Percentiles rank a stretch among this genome's conserved stretches.
Conservation (phyloP, 2,797 vertebrate species). For the Leptoclinus maculatus region DNA sequence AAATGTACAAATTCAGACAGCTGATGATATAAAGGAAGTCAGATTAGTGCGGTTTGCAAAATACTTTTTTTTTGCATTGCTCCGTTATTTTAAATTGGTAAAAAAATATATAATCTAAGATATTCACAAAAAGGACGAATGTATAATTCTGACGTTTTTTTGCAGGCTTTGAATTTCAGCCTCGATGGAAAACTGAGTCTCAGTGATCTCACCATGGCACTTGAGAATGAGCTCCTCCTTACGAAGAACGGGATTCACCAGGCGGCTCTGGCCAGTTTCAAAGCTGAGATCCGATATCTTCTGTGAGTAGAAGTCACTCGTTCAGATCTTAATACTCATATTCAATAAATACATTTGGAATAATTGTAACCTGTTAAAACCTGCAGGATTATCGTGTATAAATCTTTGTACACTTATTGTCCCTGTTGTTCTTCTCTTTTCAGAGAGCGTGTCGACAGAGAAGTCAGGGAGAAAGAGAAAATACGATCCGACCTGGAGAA, state of each 20-base stretch:
- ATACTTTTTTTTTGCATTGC: no score
- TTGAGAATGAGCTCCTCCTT: conserved; percentile 93
- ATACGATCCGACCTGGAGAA: conserved; percentile 92
- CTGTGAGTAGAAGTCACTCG: conserved; percentile 85
- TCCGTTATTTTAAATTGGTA: not conserved
- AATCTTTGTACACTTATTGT: not conserved
- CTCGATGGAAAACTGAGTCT: conserved; percentile 92
- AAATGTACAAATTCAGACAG: not conserved
- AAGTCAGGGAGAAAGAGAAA: conserved; percentile 93
- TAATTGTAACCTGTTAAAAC: not conserved
- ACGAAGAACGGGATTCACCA: conserved; percentile 93
- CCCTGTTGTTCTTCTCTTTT: not conserved
- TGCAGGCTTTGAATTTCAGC: conserved; percentile 93
- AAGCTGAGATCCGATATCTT: conserved; percentile 92
- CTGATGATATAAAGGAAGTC: not conserved
- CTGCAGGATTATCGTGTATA: not conserved
- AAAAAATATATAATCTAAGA: not conserved
- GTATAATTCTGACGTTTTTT: not conserved
- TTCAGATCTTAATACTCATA: not conserved
- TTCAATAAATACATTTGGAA: not conserved
- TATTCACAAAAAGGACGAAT: not conserved
- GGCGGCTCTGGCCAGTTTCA: conserved; percentile 94
- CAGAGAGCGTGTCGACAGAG: conserved; percentile 91
- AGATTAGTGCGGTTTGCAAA: not conserved
- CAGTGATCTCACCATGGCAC: conserved; percentile 88